These are phyloP conservation scores for Amazonetta brasiliensis DNA, from an alignment of 2,797 vertebrate genomes.

Conservation along the genomic window DNA sequence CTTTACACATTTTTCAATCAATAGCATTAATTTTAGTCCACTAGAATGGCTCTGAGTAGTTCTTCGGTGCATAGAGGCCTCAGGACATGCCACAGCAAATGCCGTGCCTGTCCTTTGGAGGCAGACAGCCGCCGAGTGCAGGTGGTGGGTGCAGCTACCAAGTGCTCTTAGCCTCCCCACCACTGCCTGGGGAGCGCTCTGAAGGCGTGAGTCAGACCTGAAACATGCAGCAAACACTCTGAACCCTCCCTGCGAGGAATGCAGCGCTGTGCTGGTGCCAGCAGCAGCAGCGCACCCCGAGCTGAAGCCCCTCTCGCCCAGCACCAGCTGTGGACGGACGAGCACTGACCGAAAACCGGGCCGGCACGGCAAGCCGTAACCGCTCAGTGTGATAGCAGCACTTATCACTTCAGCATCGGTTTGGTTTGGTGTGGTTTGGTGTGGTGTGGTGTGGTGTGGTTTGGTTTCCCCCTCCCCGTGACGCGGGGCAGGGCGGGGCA, in stretches of 20 bases:
- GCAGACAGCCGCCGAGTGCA: background rate
- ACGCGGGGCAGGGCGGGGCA: background rate
- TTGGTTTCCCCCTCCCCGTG: too few species aligned
- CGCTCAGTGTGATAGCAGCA: too few species aligned
- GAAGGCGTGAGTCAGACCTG: slow-evolving; percentile 23
- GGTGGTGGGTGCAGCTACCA: background rate
- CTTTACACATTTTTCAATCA: background rate
- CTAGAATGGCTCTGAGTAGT: background rate
- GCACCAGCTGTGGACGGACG: background rate
- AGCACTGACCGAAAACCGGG: rapidly evolving
- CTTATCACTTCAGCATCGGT: too few species aligned
- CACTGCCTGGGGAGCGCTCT: background rate
- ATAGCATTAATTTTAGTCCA: background rate
- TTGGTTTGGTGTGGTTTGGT: too few species aligned
- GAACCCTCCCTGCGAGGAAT: background rate
- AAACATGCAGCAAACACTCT: slow-evolving; percentile 46
- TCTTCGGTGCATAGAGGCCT: background rate
- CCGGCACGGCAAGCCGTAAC: background rate
- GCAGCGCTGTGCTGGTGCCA: background rate
- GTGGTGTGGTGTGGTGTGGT: too few species aligned
- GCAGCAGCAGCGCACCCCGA: background rate
- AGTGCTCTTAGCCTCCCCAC: background rate
- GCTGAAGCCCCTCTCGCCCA: rapidly evolving
- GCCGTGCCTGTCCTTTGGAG: background rate
- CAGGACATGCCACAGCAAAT: background rate